phyloP scores from a whole-genome alignment of 92 coral and sea anemone species.

The Chrysogorgia sp. region DNA sequence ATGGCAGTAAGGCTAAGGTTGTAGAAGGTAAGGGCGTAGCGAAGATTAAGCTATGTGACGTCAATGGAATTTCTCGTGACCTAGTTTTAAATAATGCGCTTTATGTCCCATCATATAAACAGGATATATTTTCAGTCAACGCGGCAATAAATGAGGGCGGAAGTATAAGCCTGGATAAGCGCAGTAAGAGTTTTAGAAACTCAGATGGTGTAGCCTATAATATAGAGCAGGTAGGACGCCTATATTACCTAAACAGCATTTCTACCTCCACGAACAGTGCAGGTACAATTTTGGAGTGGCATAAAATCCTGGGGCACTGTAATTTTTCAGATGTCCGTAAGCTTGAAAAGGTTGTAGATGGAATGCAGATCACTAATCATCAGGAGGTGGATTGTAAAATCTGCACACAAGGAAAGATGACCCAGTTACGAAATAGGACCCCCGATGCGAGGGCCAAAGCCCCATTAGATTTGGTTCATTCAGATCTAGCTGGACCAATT shows the following conservation, averaged over 20 bases:
- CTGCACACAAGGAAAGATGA: conserved; percentile 49
- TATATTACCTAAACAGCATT: conserved; percentile 46
- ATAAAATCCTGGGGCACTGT: conserved; percentile 52
- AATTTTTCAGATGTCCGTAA: conserved; percentile 34
- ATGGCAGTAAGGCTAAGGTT: conserved; percentile 61
- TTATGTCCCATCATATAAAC: conserved; percentile 58
- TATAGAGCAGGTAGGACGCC: conserved; percentile 40
- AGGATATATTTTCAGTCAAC: conserved; percentile 61
- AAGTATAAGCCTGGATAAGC: conserved; percentile 48
- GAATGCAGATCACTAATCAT: conserved; percentile 43
- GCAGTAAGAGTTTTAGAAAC: too few species aligned
- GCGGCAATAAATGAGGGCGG: conserved; percentile 58
- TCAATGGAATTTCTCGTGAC: conserved; percentile 50
- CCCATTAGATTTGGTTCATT: conserved; percentile 52
- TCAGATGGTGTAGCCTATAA: conserved; percentile 33
- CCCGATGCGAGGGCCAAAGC: conserved; percentile 49
- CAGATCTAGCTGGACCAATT: conserved; percentile 58
- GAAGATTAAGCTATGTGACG: conserved; percentile 53
- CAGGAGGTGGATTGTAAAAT: conserved; percentile 41
- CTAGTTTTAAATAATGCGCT: conserved; percentile 49
- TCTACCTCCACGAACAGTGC: conserved; percentile 38
- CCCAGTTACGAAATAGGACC: conserved; percentile 38
- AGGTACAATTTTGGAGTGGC: conserved; percentile 51
- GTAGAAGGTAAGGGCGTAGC: conserved; percentile 51
- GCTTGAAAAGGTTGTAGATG: conserved; percentile 44